Evolutionary conservation across 2,888 invertebrate species (phyloP).

Genomic region (Osmoderma eremita): DNA sequence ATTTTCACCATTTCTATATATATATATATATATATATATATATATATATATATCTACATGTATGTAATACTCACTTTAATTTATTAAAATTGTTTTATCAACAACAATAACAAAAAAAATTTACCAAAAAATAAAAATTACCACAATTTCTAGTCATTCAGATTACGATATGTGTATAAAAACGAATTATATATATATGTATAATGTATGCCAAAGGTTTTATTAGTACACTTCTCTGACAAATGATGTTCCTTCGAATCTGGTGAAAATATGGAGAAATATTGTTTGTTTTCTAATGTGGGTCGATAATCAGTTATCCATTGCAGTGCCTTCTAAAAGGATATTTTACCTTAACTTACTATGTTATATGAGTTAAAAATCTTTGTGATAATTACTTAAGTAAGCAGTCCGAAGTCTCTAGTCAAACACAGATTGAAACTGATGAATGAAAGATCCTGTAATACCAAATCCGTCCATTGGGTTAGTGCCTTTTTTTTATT

Average conservation of each 20-base stretch:
- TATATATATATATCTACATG: too few relatives aligned
- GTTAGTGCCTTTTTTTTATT: constrained; percentile 51
- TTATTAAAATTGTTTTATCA: too few relatives aligned
- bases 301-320: constrained; percentile 2
- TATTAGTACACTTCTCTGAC: background rate
- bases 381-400: constrained; percentile 46
- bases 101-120: too few relatives aligned
- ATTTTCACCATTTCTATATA: constrained; percentile 27
- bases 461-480: constrained; percentile 53
- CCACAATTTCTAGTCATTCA: background rate
- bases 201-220: constrained; percentile 19
- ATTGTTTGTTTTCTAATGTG: too few relatives aligned
- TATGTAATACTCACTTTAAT: constrained; percentile 5
- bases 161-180: background rate
- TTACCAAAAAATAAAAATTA: background rate
- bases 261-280: constrained; percentile 23
- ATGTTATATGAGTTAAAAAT: constrained; percentile 39
- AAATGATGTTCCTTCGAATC: constrained; percentile 23
- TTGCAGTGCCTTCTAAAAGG: constrained; percentile 40
- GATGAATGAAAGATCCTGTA: constrained; percentile 43
- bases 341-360: background rate
- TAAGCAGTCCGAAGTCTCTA: constrained; percentile 47
- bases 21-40: too few relatives aligned
- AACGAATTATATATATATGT: background rate
- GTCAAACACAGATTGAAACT: constrained; percentile 43